phyloP scores from a whole-genome alignment of 2,113 vertebrate species.

The Orthonyx spaldingii region DNA sequence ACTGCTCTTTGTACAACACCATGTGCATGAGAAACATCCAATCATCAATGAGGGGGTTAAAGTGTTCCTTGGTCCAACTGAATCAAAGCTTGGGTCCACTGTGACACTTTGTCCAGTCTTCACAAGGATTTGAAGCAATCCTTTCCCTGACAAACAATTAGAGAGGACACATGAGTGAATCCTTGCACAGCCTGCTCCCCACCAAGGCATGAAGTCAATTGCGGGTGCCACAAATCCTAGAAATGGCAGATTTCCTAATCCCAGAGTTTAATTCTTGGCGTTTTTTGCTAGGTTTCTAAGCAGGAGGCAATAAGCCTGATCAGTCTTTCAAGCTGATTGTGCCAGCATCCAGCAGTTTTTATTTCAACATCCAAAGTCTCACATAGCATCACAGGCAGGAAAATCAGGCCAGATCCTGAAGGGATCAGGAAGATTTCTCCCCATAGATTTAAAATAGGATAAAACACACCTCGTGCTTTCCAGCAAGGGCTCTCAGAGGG shows the following conservation, averaged over 20 bases:
- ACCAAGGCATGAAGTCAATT: not conserved
- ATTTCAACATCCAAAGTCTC: not conserved
- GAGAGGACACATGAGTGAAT: not conserved
- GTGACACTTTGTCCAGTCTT: not conserved
- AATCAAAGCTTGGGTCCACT: not conserved
- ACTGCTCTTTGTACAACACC: not conserved
- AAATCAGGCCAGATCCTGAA: not conserved
- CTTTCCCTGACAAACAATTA: not conserved
- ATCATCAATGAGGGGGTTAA: not conserved
- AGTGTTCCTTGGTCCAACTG: not conserved
- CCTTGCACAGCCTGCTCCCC: not conserved
- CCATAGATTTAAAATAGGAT: not conserved
- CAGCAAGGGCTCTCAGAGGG: not conserved
- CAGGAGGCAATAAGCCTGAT: not conserved
- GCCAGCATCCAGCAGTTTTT: not conserved
- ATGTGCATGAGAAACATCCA: not conserved
- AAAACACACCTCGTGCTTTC: not conserved
- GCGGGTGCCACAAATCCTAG: not conserved
- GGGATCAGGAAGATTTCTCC: not conserved
- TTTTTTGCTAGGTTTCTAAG: not conserved
- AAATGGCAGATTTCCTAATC: conserved; percentile 38
- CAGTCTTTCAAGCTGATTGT: not conserved
- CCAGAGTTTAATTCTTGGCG: conserved; percentile 20
- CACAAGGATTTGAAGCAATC: not conserved
- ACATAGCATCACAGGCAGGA: not conserved